Evolutionary conservation across 1,140 invertebrate species (phyloP).

Genomic region (Drosophila subpulchrella): DNA sequence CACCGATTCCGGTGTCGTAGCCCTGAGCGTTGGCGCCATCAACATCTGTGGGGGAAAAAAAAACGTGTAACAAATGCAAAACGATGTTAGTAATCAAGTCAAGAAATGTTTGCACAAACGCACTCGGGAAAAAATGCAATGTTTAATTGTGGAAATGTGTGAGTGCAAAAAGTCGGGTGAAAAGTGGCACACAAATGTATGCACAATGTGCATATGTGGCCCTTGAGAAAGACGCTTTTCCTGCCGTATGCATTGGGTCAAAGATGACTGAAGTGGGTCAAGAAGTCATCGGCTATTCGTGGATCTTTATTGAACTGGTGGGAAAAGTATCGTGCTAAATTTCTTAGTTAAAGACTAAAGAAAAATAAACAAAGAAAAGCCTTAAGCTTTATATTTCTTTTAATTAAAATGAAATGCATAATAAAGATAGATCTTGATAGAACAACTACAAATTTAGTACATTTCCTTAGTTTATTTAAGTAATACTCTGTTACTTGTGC

Average conservation of each 20-base stretch:
- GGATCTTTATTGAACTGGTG: slow-evolving; percentile 24
- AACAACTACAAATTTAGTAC: no score
- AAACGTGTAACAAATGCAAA: slow-evolving; percentile 10
- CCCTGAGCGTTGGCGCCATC: slow-evolving; percentile 82
- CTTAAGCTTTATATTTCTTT: background rate
- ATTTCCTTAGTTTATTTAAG: background rate
- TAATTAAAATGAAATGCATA: background rate
- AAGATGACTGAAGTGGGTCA: slow-evolving; percentile 22
- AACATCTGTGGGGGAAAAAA: slow-evolving; percentile 66
- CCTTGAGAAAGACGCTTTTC: slow-evolving; percentile 22
- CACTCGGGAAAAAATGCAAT: slow-evolving; percentile 30
- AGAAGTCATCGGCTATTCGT: slow-evolving; percentile 16
- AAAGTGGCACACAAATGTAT: slow-evolving; percentile 35
- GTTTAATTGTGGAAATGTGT: slow-evolving; percentile 34
- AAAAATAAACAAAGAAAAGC: background rate
- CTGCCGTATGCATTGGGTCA: slow-evolving; percentile 14
- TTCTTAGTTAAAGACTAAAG: background rate
- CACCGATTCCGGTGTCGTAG: slow-evolving; percentile 84
- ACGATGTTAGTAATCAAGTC: slow-evolving; percentile 36
- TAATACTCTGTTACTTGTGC: background rate
- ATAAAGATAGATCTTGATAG: no score
- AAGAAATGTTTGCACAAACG: slow-evolving; percentile 46
- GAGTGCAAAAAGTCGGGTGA: slow-evolving; percentile 20
- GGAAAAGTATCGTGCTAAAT: slow-evolving; percentile 1
- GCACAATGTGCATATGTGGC: background rate